Percentiles rank a stretch among this genome's conserved stretches.
phyloP scores from a whole-genome alignment of 2,888 invertebrate species.

The Iselma pallidipennis region DNA sequence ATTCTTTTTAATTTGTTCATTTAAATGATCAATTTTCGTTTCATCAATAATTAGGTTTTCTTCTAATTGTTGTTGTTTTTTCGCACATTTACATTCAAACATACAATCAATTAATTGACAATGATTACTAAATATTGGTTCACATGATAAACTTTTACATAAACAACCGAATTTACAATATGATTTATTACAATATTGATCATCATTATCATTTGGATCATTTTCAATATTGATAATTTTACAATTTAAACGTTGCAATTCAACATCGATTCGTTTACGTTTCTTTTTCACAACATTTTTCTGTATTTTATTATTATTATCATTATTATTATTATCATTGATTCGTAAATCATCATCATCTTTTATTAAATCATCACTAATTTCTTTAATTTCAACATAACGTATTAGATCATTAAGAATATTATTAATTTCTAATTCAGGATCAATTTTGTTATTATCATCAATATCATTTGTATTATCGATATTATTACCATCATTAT shows the following conservation, averaged over 20 bases:
- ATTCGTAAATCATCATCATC: slow-evolving; percentile 43
- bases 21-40: slow-evolving; percentile 53
- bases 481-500: background rate
- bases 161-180: slow-evolving; percentile 69
- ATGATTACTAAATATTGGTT: slow-evolving; percentile 58
- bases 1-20: slow-evolving; percentile 59
- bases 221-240: slow-evolving; percentile 63
- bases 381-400: slow-evolving; percentile 64
- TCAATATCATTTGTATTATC: background rate
- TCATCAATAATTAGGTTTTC: slow-evolving; percentile 46
- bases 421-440: slow-evolving; percentile 23
- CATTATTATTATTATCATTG: slow-evolving; percentile 29
- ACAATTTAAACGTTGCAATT: slow-evolving; percentile 67
- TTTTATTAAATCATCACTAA: slow-evolving; percentile 60
- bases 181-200: slow-evolving; percentile 58
- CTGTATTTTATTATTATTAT: slow-evolving; percentile 29
- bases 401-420: slow-evolving; percentile 62
- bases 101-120: slow-evolving; percentile 67
- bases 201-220: slow-evolving; percentile 38
- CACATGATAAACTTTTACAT: slow-evolving; percentile 63
- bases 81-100: slow-evolving; percentile 60
- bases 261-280: slow-evolving; percentile 45
- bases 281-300: slow-evolving; percentile 13
- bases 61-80: slow-evolving; percentile 14
- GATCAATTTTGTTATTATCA: slow-evolving; percentile 5